Base-by-base conservation (phyloP, 2,888 invertebrate species). In the Dusona sp. region DNA sequence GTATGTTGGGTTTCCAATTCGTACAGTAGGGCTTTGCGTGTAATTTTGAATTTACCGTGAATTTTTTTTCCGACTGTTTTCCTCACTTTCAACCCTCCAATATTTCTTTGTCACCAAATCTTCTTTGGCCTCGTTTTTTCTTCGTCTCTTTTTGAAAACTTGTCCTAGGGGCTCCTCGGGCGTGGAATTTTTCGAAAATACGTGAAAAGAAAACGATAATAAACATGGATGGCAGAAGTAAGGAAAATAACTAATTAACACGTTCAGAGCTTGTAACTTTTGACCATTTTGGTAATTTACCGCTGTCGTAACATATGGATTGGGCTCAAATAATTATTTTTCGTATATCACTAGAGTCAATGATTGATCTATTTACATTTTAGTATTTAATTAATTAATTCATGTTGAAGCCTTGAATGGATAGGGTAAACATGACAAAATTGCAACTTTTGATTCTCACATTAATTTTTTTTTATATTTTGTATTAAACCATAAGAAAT, bases 181-280 rank as follows among this genome's bases (percentile, higher is more conserved):
- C 64, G 38, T 68, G 78, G 54, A 88, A 81, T 82, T 83, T 79
- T 72, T 80, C 79, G 84, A 81, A 78, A 83, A 88, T 86, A 89
- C 79, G 73, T 79, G 89, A 91, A 92, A 91, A 89, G 87, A 72
- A 75, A 78, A 83, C 84, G 89, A 90, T 92, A 90, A 91, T 91
- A 91, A 91, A 92, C 89, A 90, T 91, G 90, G 90, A 92, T 91
- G 90, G 87, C 83, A 48, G 84, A 89, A 51, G 65, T 81, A 74
- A 61, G 51, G 54, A 22, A 36, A 54, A 45, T 19, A 0, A 48
- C 54, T 36, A 38, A 54, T 38, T 42, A 33, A 48, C 29, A n/a
- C 36, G 22, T 57, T 33, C 33, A 25, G 54, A 54, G 22, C 3
- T 57, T 11, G n/a, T 22, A 13, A 8, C 29, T 72, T 73, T 57